Conservation (phyloP, 2,113 vertebrate genomes). For the Siphamia tubifer region DNA sequence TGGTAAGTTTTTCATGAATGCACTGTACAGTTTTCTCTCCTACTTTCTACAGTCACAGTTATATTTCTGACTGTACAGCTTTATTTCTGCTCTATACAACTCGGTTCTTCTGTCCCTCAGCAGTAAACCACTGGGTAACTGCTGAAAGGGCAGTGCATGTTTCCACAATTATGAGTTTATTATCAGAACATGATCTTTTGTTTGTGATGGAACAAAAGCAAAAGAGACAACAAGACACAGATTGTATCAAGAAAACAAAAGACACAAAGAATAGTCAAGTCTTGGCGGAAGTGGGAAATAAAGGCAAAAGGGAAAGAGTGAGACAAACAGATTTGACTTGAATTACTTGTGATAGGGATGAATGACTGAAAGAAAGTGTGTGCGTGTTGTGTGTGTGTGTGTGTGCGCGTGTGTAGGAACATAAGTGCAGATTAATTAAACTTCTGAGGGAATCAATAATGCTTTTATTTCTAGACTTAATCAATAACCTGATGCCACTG, state of each 20-base stretch:
- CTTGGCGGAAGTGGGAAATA: slow-evolving; percentile 11
- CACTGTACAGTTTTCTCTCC: no score
- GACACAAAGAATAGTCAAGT: slow-evolving; percentile 17
- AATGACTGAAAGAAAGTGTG: slow-evolving; percentile 4
- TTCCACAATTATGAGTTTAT: slow-evolving; percentile 49
- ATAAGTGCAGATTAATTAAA: slow-evolving; percentile 70
- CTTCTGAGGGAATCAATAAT: slow-evolving; percentile 60
- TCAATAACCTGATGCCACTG: slow-evolving; percentile 54
- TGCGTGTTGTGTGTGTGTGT: not conserved
- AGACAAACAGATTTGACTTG: slow-evolving; percentile 47
- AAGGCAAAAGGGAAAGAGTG: not conserved
- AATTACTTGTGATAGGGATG: slow-evolving; percentile 59
- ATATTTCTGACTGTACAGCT: no score
- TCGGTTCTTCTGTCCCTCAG: not conserved
- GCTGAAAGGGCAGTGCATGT: slow-evolving; percentile 26
- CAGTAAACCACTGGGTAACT: not conserved
- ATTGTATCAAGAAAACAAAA: slow-evolving; percentile 49
- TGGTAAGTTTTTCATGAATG: no score
- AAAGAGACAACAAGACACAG: slow-evolving; percentile 26
- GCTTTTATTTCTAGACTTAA: slow-evolving; percentile 55
- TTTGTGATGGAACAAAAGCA: slow-evolving; percentile 24
- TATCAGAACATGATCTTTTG: slow-evolving; percentile 59
- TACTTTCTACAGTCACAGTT: no score
- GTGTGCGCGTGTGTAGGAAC: not conserved
- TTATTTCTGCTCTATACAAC: no score